phyloP scores from a whole-genome alignment of 1,140 invertebrate genomes.

The Zaprionus nigranus region DNA sequence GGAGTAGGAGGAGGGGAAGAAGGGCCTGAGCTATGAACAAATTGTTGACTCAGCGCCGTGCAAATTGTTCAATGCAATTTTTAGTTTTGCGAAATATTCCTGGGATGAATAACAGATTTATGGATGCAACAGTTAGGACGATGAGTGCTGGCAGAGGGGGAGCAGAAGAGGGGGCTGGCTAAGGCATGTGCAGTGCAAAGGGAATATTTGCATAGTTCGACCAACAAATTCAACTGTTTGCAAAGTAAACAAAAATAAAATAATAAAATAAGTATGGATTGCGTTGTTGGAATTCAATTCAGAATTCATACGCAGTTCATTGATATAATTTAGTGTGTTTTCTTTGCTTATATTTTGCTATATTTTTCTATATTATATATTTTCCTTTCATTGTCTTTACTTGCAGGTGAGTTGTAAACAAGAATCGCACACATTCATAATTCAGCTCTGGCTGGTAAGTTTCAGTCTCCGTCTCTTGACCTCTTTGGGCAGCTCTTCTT shows the following conservation, averaged over 20 bases:
- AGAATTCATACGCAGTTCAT: neutral
- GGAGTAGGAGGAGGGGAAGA: too few relatives aligned
- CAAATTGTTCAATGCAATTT: constrained; percentile 62
- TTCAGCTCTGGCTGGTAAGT: constrained; percentile 53
- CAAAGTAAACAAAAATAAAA: constrained; percentile 11
- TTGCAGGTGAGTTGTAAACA: constrained; percentile 52
- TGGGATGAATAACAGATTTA: constrained; percentile 65
- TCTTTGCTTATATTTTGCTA: neutral
- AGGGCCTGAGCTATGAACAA: constrained; percentile 49
- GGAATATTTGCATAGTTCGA: constrained; percentile 20
- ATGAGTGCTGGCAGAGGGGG: neutral
- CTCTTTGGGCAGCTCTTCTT: neutral
- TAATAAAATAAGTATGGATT: neutral
- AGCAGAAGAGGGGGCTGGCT: neutral
- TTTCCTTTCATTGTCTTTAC: constrained; percentile 20
- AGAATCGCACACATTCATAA: constrained; percentile 5
- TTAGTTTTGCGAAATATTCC: constrained; percentile 26
- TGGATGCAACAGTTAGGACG: constrained; percentile 38
- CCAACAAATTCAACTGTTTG: constrained; percentile 10
- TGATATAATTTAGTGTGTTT: neutral
- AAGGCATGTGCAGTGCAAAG: neutral
- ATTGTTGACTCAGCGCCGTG: constrained; percentile 73
- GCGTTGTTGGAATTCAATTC: neutral
- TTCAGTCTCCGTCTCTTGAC: constrained; percentile 43
- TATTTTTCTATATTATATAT: neutral